phyloP scores from a whole-genome alignment of 2,888 invertebrate genomes.

The Platycnemis pennipes region DNA sequence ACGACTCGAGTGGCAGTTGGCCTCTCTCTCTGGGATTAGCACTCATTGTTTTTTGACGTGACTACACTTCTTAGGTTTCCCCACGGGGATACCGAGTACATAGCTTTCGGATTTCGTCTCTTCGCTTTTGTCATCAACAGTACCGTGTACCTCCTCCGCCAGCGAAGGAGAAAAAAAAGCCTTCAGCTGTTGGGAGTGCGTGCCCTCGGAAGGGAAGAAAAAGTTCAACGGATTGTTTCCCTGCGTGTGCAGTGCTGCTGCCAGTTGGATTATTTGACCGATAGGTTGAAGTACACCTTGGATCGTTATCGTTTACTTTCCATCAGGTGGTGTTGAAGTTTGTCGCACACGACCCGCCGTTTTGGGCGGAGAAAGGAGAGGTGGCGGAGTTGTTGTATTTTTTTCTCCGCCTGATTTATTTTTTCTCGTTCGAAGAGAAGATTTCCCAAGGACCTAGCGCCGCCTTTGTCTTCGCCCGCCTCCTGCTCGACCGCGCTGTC shows the following conservation, averaged over 20 bases:
- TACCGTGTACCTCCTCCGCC: background rate
- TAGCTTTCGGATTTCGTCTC: background rate
- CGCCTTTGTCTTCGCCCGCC: background rate
- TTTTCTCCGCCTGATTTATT: background rate
- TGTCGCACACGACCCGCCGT: background rate
- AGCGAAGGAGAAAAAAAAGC: background rate
- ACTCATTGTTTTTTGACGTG: background rate
- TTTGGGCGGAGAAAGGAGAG: background rate
- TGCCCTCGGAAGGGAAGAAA: background rate
- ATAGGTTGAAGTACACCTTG: background rate
- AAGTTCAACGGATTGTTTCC: background rate
- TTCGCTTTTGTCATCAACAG: background rate
- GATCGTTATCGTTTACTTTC: background rate
- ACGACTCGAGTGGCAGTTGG: background rate
- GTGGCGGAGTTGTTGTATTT: background rate
- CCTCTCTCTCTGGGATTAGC: background rate
- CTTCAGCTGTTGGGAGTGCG: background rate
- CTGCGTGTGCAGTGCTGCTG: background rate
- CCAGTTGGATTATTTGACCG: background rate
- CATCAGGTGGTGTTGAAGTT: background rate
- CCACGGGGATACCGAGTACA: background rate
- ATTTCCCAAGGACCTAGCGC: background rate
- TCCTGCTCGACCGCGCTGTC: background rate
- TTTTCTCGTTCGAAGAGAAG: background rate
- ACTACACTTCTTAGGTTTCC: background rate